Evolutionary conservation across 2,888 invertebrate species (phyloP), one percentile per base, ranked within the genome.

Genomic region (Drosophila greeni): DNA sequence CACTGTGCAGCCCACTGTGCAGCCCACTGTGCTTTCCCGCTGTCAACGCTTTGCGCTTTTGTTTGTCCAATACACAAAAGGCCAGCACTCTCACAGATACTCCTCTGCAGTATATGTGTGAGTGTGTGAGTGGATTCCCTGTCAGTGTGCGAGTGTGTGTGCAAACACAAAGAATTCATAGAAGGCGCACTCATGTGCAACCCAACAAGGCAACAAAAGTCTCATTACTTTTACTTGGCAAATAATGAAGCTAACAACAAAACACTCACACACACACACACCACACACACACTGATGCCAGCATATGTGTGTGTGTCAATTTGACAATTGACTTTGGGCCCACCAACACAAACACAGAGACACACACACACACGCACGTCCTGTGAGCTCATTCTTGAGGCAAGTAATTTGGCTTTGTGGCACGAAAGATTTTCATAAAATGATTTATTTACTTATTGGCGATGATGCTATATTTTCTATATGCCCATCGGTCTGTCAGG

Each of bases 171-270:
- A 59, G 60, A 59, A 68, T 45, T 59, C 48, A 51, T 61, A 58
- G 48, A 49, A 69, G 75, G 72, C 71, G 83, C 83, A 83, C 75
- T 83, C 83, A 83, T 75, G 83, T 83, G 82, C 74, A 78, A 78
- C 82, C 76, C 80, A 83, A 80, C 82, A 73, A 83, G 82, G 81
- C 83, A 80, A 81, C 80, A 80, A 80, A 83, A 79, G 82, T 84
- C 84, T 81, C 84, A 81, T 81, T 81, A 82, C 84, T 81, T 81
- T 84, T 84, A 76, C 82, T 81, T 82, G 82, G 84, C 84, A 81
- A 81, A 81, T 81, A 81, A 84, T 84, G 79, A 83, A 76, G 74
- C 82, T 66, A 72, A 81, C 69, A 81, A 58, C 53, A 49, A 53
- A 48, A 39, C 52, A 52, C 26, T 45, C 49, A 23, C 47, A 49